Evolutionary conservation across 2,113 vertebrate species (phyloP).

Genomic region (Merops nubicus): DNA sequence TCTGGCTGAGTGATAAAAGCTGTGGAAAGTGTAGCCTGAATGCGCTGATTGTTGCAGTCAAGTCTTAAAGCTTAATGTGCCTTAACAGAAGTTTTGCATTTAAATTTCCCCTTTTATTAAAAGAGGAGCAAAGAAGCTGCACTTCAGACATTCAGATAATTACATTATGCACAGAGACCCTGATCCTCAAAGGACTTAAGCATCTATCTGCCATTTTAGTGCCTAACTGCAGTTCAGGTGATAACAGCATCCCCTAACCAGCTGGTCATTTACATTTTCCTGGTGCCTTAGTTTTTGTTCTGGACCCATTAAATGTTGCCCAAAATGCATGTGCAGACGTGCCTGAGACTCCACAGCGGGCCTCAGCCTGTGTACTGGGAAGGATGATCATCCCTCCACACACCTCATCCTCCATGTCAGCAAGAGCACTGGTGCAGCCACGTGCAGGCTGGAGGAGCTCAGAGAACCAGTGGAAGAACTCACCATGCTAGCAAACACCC

Average conservation of each 20-base stretch:
- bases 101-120: slow-evolving; percentile 31
- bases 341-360: background rate
- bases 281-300: background rate
- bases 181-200: background rate
- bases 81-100: slow-evolving; percentile 59
- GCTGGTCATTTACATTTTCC: background rate
- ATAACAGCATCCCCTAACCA: background rate
- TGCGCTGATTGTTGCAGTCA: background rate
- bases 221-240: background rate
- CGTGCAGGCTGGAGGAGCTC: background rate
- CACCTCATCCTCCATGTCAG: background rate
- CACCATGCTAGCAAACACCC: background rate
- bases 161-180: background rate
- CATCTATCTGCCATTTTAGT: background rate
- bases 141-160: slow-evolving; percentile 28
- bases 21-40: slow-evolving; percentile 6
- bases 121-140: slow-evolving; percentile 4
- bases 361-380: background rate
- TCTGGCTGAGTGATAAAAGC: slow-evolving; percentile 48
- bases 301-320: background rate
- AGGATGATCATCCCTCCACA: background rate
- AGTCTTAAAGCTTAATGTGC: slow-evolving; percentile 57
- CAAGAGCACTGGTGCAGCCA: accelerated
- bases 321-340: accelerated
- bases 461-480: background rate